phyloP scores from a whole-genome alignment of 2,888 invertebrate genomes.

The Trimorus sp. region DNA sequence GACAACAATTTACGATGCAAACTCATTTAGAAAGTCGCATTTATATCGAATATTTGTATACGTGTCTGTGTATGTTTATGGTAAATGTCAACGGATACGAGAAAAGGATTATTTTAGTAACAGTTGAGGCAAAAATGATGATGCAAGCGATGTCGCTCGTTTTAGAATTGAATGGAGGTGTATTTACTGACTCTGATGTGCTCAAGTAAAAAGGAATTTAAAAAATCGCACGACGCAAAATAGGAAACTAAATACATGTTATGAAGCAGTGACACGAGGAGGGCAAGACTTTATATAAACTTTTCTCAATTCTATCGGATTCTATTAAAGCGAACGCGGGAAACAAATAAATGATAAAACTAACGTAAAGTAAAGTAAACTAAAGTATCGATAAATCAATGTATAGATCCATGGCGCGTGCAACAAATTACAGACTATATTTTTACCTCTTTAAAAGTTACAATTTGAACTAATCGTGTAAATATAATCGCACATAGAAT shows the following conservation, averaged over 20 bases:
- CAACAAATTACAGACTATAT: conserved; percentile 80
- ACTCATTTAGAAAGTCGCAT: conserved; percentile 52
- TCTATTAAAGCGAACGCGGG: conserved; percentile 34
- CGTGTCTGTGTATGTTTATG: conserved; percentile 67
- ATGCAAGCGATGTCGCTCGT: conserved; percentile 67
- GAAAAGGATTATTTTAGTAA: conserved; percentile 71
- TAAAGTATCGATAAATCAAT: conserved; percentile 62
- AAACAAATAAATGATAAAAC: conserved; percentile 27
- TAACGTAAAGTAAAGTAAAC: conserved; percentile 6
- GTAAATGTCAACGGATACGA: conserved; percentile 46
- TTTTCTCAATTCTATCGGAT: conserved; percentile 62
- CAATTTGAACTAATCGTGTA: conserved; percentile 80
- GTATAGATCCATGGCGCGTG: conserved; percentile 79
- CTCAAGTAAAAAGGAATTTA: conserved; percentile 74
- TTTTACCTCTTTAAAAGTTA: conserved; percentile 81
- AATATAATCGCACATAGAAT: conserved; percentile 65
- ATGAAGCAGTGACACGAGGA: conserved; percentile 47
- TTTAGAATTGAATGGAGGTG: conserved; percentile 75
- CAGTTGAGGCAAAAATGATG: conserved; percentile 58
- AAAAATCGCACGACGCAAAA: conserved; percentile 69
- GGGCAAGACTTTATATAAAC: conserved; percentile 60
- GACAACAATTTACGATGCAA: conserved; percentile 37
- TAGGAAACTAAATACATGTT: conserved; percentile 52
- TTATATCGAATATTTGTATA: conserved; percentile 64
- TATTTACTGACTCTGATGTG: conserved; percentile 78